These are phyloP conservation scores for Malacoraja senta DNA, from an alignment of 2,797 vertebrate species.

Conservation along the genomic window DNA sequence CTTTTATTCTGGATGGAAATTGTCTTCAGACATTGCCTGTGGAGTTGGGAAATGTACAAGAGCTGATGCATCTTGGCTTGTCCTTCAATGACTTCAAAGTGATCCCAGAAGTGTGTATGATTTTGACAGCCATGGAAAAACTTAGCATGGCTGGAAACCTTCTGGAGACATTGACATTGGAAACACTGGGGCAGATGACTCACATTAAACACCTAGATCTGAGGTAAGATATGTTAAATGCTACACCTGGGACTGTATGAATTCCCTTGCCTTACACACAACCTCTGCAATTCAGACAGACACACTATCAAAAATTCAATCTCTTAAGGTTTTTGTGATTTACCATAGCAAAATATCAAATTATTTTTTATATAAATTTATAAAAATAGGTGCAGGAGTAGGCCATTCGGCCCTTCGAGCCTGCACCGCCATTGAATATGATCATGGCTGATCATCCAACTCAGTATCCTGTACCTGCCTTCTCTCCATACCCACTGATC, in stretches of 20 bases:
- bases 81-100: conserved; percentile 83
- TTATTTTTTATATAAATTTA: too few relatives aligned
- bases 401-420: too few relatives aligned
- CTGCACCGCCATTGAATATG: too few relatives aligned
- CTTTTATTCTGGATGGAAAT: conserved; percentile 86
- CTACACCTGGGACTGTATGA: background rate
- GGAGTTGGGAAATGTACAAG: conserved; percentile 73
- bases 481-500: too few relatives aligned
- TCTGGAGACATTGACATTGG: conserved; percentile 69
- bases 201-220: conserved; percentile 83
- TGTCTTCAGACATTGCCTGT: conserved; percentile 75
- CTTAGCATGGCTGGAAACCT: conserved; percentile 82
- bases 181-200: conserved; percentile 66
- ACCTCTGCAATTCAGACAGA: background rate
- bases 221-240: conserved; percentile 59
- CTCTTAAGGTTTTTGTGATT: background rate
- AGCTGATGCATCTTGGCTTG: conserved; percentile 80
- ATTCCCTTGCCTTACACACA: background rate
- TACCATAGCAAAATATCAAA: background rate
- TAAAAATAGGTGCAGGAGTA: too few relatives aligned
- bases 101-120: conserved; percentile 75
- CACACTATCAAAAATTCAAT: background rate
- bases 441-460: too few relatives aligned
- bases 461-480: too few relatives aligned
- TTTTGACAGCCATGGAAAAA: conserved; percentile 70